phyloP scores from a whole-genome alignment of 2,888 invertebrate species.

The Carcina quercana region DNA sequence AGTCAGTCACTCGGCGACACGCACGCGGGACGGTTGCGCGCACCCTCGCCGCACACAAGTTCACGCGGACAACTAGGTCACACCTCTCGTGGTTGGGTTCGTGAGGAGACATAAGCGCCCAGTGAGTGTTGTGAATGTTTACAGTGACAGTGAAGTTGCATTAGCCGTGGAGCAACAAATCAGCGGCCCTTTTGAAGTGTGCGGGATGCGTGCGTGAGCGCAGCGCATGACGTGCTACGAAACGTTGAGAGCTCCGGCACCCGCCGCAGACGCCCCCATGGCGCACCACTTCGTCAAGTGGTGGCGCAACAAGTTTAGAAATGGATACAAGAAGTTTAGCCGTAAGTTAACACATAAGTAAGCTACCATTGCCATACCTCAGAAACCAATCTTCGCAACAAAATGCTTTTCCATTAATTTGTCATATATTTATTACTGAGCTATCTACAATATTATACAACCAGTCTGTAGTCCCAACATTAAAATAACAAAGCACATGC shows the following conservation, averaged over 20 bases:
- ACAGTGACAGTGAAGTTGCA: slow-evolving; percentile 44
- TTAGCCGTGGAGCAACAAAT: slow-evolving; percentile 44
- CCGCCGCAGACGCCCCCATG: slow-evolving; percentile 76
- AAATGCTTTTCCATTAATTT: no score
- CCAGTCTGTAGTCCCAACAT: no score
- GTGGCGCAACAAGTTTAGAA: slow-evolving; percentile 84
- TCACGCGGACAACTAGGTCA: slow-evolving; percentile 70
- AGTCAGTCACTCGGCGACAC: slow-evolving; percentile 62
- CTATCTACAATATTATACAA: no score
- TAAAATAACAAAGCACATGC: no score
- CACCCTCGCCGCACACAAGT: slow-evolving; percentile 32
- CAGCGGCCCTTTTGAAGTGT: slow-evolving; percentile 69
- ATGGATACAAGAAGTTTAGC: slow-evolving; percentile 83
- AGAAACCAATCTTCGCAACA: no score
- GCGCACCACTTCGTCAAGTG: slow-evolving; percentile 84
- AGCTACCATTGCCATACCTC: no score
- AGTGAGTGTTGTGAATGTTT: slow-evolving; percentile 54
- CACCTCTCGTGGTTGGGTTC: slow-evolving; percentile 42
- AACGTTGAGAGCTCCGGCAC: slow-evolving; percentile 72
- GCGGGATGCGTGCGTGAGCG: slow-evolving; percentile 74
- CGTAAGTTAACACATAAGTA: no score
- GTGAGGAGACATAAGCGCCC: slow-evolving; percentile 33
- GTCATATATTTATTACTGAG: no score
- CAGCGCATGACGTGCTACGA: slow-evolving; percentile 76
- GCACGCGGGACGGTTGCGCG: slow-evolving; percentile 44